Evolutionary conservation across 2,888 invertebrate genomes (phyloP), one percentile per base, ranked within the genome.

Genomic region (Leptopilina syphax): DNA sequence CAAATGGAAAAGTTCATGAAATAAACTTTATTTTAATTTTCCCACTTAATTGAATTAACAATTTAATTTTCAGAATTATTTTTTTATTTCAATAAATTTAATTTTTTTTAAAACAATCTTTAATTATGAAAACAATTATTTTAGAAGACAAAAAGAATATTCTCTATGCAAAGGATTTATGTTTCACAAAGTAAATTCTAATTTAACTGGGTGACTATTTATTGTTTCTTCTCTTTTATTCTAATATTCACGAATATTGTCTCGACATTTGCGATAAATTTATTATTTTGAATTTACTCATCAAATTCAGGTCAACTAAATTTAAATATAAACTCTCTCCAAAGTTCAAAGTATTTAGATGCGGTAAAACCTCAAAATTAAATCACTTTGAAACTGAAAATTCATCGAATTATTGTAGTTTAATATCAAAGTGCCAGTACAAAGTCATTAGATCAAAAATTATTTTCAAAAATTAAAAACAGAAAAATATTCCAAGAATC

Each of bases 301-400:
- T 18, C 18, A 24, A 63, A 63, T 63, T 63, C 9, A 63, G 63
- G 63, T 63, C 63, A 63, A 24, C 24, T 24, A 24, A 63, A 63
- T 63, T 63, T 63, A 63, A 63, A 63, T 24, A 63, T 63, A 63
- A 18, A 63, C 63, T 50, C 50, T 12, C 34, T 34, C 34, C 50
- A 50, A 24, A 63, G 63, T 63, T 24, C 24, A 24, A 63, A 63
- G 8, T 63, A n/a, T 63, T 63, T 63, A 24, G 24, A 63, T 18
- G 63, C 24, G 10, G 63, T n/a, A 63, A 63, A 24, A 76, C 34
- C 76, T 44, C 76, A 76, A 47, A 76, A 76, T 68, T 18, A 6
- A 34, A 76, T n/a, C 34, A 76, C 6, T 50, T 50, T 24, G 77
- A 60, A 10, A 67, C 18, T 63, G 24, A 24, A 34, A 63, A 24